These are phyloP conservation scores for Caenorhabditis tropicalis DNA, from an alignment of 1,140 invertebrate genomes.

Conservation along the genomic window DNA sequence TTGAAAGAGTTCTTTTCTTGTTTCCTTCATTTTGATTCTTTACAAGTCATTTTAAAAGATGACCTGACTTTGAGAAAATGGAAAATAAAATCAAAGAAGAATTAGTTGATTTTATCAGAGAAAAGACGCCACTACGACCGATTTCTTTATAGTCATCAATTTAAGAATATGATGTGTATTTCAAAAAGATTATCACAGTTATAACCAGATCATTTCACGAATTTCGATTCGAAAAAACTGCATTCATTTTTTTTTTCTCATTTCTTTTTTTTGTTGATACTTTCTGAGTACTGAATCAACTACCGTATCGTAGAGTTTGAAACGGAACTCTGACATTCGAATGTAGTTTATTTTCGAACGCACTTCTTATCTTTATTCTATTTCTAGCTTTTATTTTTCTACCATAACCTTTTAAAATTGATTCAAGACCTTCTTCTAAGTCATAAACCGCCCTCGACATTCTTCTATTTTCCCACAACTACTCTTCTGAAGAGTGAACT, in stretches of 20 bases:
- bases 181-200: background rate
- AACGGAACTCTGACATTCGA: too few species aligned
- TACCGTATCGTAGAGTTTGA: too few species aligned
- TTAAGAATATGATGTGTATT: conserved; percentile 16
- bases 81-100: conserved; percentile 19
- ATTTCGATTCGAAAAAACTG: background rate
- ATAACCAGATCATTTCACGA: background rate
- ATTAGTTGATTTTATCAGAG: conserved; percentile 10
- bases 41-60: background rate
- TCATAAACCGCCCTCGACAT: too few species aligned
- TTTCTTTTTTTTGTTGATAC: too few species aligned
- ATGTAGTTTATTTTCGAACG: too few species aligned
- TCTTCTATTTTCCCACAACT: background rate
- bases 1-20: background rate
- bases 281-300: too few species aligned
- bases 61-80: background rate
- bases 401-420: too few species aligned
- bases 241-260: background rate
- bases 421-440: too few species aligned
- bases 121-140: background rate
- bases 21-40: background rate
- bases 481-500: background rate
- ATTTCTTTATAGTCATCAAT: conserved; percentile 20
- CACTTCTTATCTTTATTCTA: background rate
- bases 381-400: too few species aligned